Evolutionary conservation across 2,888 invertebrate species (phyloP), one percentile per base, ranked within the genome.

Genomic region (Carabus problematicus): DNA sequence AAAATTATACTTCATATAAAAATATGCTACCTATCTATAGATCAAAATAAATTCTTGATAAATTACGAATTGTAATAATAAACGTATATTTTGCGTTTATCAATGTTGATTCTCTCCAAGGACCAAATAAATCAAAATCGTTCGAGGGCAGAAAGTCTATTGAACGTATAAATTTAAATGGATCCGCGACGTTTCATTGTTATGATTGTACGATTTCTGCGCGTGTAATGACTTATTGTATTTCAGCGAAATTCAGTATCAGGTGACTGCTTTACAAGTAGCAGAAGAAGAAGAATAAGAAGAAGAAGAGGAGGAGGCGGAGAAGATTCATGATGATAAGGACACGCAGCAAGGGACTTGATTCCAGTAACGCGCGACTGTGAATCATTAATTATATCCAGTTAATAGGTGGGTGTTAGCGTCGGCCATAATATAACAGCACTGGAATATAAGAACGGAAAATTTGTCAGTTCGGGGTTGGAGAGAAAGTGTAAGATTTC

Each of bases 351-450:
- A 41, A 45, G 19, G 60, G 29, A 60, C 42, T 59, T 59, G 41
- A 39, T 41, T 40, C 56, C 56, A 39, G 56, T 56, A 41, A 56
- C 43, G 45, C 43, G 29, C 19, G 41, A 19, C 60, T 60, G 45
- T 60, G 60, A 60, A 60, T 60, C 60, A 60, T 60, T 60, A 60
- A 60, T 60, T 60, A 60, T 60, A 60, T 60, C 60, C 43, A 19
- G 58, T 43, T 60, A 60, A 60, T 60, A 60, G 60, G 60, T 45
- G 43, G 29, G 43, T 60, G 16, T 45, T 60, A 45, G n/a, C 45
- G 60, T 29, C 45, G 43, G 60, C 18, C 45, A 43, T 43, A 60
- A 60, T 45, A 19, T 45, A 60, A 43, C 42, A 60, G n/a, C n/a
- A 43, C 60, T 18, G 11, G 43, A n/a, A n/a, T 29, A 29, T 29